These are phyloP conservation scores for Chloroceryle amazona DNA, from an alignment of 2,797 vertebrate genomes.

Conservation along the genomic window DNA sequence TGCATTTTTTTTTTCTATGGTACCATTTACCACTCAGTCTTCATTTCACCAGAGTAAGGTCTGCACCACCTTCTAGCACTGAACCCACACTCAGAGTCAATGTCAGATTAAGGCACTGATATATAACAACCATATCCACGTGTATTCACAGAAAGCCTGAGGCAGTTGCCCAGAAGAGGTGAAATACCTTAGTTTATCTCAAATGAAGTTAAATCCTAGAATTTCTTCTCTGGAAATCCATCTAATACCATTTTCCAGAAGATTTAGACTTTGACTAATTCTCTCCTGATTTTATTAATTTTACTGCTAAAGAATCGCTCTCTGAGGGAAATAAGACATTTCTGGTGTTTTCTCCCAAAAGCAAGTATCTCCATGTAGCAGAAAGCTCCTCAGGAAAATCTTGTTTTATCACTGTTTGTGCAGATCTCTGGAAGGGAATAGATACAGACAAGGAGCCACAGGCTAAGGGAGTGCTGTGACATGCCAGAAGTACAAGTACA, in stretches of 20 bases:
- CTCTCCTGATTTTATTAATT: not conserved
- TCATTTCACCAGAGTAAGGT: not conserved
- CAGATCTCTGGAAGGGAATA: not conserved
- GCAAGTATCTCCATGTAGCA: not conserved
- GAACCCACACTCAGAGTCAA: not conserved
- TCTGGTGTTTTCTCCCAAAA: not conserved
- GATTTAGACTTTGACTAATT: not conserved
- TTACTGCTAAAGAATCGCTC: not conserved
- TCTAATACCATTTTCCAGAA: not conserved
- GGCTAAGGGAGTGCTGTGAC: not conserved
- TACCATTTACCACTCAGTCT: not conserved
- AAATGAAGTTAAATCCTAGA: fast-evolving
- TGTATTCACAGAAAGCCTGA: not conserved
- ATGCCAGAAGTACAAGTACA: not conserved
- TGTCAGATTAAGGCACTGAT: not conserved
- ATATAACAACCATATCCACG: not conserved
- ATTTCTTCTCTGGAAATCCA: not conserved
- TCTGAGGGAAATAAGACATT: not conserved
- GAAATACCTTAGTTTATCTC: not conserved
- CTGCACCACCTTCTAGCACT: not conserved
- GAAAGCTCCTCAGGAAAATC: not conserved
- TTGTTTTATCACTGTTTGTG: not conserved
- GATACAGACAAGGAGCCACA: not conserved
- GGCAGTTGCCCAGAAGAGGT: not conserved
- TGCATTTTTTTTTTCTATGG: not conserved